These are phyloP conservation scores for Rhabdornis inornatus DNA, from an alignment of 2,113 vertebrate genomes.

Conservation along the genomic window DNA sequence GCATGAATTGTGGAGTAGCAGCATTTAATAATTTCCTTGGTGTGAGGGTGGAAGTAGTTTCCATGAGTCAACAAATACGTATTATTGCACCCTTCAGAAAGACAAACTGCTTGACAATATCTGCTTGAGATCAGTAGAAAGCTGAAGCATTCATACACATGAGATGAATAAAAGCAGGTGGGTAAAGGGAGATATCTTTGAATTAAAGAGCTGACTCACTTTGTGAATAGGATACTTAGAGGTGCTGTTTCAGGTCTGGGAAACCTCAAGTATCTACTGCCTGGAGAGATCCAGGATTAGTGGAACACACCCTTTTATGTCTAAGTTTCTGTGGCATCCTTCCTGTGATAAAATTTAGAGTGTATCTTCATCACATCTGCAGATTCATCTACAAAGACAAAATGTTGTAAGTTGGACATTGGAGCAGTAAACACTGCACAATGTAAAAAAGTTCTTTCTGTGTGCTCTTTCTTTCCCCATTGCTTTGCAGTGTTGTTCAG, in stretches of 20 bases:
- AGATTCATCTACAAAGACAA: background rate
- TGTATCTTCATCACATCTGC: background rate
- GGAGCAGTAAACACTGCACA: background rate
- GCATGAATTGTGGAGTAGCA: background rate
- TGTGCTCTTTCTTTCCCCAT: background rate
- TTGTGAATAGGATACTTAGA: background rate
- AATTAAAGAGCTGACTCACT: background rate
- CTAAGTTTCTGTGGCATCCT: background rate
- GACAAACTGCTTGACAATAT: background rate
- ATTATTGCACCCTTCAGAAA: background rate
- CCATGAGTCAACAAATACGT: background rate
- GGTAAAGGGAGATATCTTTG: background rate
- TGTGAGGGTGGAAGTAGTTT: background rate
- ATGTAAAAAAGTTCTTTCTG: background rate
- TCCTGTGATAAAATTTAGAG: background rate
- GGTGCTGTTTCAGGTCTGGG: background rate
- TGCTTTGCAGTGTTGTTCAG: background rate
- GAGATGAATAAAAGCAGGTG: background rate
- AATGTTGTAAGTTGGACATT: background rate
- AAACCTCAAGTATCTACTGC: background rate
- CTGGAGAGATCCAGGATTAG: background rate
- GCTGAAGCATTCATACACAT: background rate
- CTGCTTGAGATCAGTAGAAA: background rate
- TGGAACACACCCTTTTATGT: rapidly evolving
- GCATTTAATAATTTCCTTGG: background rate